A percentile compares a stretch with the other conserved stretches of the same genome.
phyloP scores from a whole-genome alignment of 2,797 vertebrate genomes.

The Chromobotia macracanthus region DNA sequence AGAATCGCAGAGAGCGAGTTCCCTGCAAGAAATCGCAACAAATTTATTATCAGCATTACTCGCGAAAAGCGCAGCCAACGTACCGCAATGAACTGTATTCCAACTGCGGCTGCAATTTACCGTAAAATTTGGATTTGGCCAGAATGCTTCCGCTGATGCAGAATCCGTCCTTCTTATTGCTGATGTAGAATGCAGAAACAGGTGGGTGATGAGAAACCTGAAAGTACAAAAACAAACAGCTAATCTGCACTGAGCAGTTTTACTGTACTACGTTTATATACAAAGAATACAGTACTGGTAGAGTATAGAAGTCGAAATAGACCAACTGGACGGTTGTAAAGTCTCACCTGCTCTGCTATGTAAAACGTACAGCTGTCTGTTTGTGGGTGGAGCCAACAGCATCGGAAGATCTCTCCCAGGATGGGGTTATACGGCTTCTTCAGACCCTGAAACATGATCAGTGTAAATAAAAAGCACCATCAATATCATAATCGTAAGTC shows the following conservation, averaged over 20 bases:
- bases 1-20: constrained; percentile 95
- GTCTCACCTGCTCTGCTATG: constrained; percentile 90
- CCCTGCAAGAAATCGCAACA: constrained; percentile 72
- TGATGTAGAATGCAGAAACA: constrained; percentile 93
- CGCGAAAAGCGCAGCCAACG: not conserved
- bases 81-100: not conserved
- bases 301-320: too few relatives aligned
- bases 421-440: constrained; percentile 98
- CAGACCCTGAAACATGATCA: constrained; percentile 81
- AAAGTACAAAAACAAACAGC: constrained; percentile 5
- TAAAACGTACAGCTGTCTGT: constrained; percentile 95
- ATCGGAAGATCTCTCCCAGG: constrained; percentile 94
- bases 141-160: constrained; percentile 91
- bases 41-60: not conserved
- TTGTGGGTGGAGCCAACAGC: constrained; percentile 93
- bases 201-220: constrained; percentile 97
- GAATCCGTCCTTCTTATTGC: constrained; percentile 95
- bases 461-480: not conserved
- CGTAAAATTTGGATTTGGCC: constrained; percentile 96
- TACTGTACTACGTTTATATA: not conserved
- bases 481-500: too few relatives aligned
- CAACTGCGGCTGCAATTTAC: constrained; percentile 68
- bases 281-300: too few relatives aligned
- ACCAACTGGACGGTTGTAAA: too few relatives aligned
- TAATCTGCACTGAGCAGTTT: not conserved